Conservation (phyloP, 2,888 invertebrate genomes). For the Dioctria rufipes region DNA sequence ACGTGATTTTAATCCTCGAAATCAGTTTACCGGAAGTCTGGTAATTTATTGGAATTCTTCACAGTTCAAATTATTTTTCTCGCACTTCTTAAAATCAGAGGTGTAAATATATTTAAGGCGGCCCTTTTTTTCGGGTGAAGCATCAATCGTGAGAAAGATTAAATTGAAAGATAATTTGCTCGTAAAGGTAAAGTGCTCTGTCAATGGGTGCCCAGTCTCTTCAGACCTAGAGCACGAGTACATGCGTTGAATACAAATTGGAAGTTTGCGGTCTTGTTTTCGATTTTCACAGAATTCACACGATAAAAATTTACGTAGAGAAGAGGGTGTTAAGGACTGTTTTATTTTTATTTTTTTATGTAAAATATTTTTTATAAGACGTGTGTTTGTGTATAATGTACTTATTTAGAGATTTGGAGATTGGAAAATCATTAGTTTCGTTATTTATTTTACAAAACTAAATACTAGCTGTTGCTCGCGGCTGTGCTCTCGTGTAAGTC, state of each 20-base stretch:
- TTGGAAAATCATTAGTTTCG: too few relatives aligned
- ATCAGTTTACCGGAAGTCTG: slow-evolving; percentile 21
- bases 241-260: slow-evolving; percentile 17
- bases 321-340: neutral
- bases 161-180: slow-evolving; percentile 23
- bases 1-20: neutral
- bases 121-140: slow-evolving; percentile 5
- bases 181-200: neutral
- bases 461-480: too few relatives aligned
- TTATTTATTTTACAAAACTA: too few relatives aligned
- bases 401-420: too few relatives aligned
- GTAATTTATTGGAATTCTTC: neutral
- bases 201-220: slow-evolving; percentile 1
- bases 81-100: too few relatives aligned
- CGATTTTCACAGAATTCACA: slow-evolving; percentile 17
- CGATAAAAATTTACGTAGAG: neutral
- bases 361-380: neutral
- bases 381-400: too few relatives aligned
- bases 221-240: neutral
- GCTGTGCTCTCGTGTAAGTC: too few relatives aligned
- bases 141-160: slow-evolving; percentile 13
- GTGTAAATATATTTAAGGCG: too few relatives aligned
- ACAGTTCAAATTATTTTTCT: neutral
- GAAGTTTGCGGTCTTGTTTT: neutral
- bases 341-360: neutral